Evolutionary conservation across 2,113 vertebrate genomes (phyloP), one percentile per base, ranked within the genome.

Genomic region (Thamnaconus septentrionalis): DNA sequence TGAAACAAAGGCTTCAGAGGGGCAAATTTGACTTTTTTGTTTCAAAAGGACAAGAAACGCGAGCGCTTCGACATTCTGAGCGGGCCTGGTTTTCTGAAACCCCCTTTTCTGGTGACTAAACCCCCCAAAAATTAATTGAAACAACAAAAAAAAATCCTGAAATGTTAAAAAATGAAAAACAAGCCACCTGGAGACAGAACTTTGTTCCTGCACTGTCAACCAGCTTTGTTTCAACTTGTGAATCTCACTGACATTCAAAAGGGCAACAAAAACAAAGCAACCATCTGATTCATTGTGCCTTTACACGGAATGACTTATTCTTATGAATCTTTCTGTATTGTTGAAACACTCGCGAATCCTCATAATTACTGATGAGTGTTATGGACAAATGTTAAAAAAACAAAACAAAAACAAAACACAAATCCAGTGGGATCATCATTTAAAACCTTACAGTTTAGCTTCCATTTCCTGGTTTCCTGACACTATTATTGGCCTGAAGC

Each of bases 61-160:
- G 55, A 12, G 3, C 9, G n/a, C 8, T n/a, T 41, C 54, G 43
- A 4, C 4, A 6, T 51, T 43, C n/a, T 42, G 40, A 53, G 10
- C 41, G 43, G 43, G 49, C 50, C 50, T 12, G 50, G 18, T 52
- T n/a, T 12, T 50, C 49, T 51, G 3, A 3, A 2, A 2, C 11
- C 18, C n/a, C n/a, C 18, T 58, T 58, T 57, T 45, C 18, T 45
- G 56, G 56, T 45, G 8, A 41, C n/a, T 5, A 58, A 57, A 31
- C 12, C 43, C 8, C 18, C 18, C 18, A 31, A 31, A 31, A 31
- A 31, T 31, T 1, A 31, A 31, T 31, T 31, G 18, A 31, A 31
- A 31, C 18, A 31, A 31, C 18, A 31, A 31, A 31, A 31, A 31
- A 9, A 46, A 31, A 18, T 52, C n/a, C 5, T 5, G 5, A 5